phyloP scores from a whole-genome alignment of 2,113 vertebrate genomes.

The Phasianus colchicus region DNA sequence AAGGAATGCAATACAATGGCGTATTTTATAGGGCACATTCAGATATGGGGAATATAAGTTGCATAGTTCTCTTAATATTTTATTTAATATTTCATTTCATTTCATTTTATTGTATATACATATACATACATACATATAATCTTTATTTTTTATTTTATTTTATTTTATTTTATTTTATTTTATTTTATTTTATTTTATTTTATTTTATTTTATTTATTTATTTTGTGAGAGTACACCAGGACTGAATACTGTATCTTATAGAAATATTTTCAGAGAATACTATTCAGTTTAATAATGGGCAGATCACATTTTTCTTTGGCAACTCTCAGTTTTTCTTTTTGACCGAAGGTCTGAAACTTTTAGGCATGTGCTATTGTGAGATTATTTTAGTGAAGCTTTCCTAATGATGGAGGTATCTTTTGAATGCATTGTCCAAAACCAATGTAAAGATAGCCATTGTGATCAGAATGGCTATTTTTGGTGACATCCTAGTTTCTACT shows the following conservation, averaged over 20 bases:
- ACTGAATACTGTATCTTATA: background rate
- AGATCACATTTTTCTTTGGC: constrained; percentile 12
- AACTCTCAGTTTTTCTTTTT: constrained; percentile 21
- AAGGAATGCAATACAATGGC: background rate
- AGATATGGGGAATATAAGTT: background rate
- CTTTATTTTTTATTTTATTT: background rate
- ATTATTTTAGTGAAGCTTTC: constrained; percentile 27
- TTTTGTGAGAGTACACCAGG: background rate
- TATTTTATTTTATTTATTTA: no score
- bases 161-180: no score
- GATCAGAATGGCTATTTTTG: constrained; percentile 59
- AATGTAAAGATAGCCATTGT: background rate
- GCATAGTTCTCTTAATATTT: background rate
- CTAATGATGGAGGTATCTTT: constrained; percentile 29
- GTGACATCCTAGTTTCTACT: constrained; percentile 30
- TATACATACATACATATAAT: no score
- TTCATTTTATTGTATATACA: background rate
- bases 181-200: no score
- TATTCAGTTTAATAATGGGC: background rate
- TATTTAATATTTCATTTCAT: background rate
- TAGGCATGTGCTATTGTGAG: background rate
- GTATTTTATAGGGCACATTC: background rate
- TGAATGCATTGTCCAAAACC: constrained; percentile 35
- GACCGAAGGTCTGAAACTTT: background rate
- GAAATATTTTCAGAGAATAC: background rate